These are phyloP conservation scores for Platysteira castanea DNA, from an alignment of 2,113 vertebrate species.

Conservation along the genomic window DNA sequence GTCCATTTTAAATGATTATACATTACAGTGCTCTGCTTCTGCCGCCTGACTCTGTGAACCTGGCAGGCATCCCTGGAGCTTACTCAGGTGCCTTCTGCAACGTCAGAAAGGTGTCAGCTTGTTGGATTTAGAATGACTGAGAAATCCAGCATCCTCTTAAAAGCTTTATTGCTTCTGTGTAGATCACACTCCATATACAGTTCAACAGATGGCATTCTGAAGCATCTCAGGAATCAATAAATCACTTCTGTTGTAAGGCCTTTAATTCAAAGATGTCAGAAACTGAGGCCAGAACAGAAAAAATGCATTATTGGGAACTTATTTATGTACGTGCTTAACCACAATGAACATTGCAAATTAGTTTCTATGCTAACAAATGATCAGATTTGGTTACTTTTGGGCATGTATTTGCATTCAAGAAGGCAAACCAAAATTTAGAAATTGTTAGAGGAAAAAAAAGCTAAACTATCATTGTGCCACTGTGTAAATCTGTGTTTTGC, in stretches of 20 bases:
- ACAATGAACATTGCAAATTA: background rate
- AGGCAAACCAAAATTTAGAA: background rate
- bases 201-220: background rate
- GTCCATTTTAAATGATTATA: background rate
- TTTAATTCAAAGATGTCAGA: background rate
- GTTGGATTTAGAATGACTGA: background rate
- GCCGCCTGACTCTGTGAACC: background rate
- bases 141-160: background rate
- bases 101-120: background rate
- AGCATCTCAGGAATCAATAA: background rate
- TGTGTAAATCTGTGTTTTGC: background rate
- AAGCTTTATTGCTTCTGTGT: background rate
- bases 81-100: background rate
- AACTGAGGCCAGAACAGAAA: background rate
- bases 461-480: background rate
- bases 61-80: background rate
- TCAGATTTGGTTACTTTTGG: background rate
- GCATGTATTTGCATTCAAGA: background rate
- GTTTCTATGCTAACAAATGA: background rate
- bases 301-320: background rate
- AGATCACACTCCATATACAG: background rate
- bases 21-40: background rate
- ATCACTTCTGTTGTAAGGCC: background rate
- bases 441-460: background rate
- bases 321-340: background rate